phyloP scores from a whole-genome alignment of 2,113 vertebrate species.

The Nothoprocta pentlandii region DNA sequence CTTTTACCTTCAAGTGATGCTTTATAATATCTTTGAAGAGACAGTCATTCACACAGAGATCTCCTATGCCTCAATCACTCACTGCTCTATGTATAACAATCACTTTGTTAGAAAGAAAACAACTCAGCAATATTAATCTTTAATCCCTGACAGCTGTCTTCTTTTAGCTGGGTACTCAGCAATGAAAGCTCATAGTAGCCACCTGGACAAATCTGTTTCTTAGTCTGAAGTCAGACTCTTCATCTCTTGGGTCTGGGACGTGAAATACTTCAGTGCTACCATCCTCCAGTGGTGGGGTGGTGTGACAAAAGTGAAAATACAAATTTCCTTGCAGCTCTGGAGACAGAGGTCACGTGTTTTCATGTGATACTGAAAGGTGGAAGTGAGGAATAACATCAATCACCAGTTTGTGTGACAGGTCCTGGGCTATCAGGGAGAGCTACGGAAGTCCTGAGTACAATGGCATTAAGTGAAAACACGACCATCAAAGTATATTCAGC shows the following conservation, averaged over 20 bases:
- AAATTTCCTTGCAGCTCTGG: not conserved
- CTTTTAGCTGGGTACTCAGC: not conserved
- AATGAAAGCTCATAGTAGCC: not conserved
- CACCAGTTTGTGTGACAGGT: not conserved
- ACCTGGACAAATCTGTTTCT: not conserved
- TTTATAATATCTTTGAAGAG: not conserved
- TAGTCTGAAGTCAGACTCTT: not conserved
- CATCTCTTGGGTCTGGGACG: not conserved
- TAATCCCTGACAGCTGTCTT: not conserved
- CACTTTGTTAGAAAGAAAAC: not conserved
- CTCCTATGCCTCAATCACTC: not conserved
- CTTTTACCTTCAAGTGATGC: not conserved
- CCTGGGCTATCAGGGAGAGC: not conserved
- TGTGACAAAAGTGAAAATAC: not conserved
- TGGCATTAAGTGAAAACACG: not conserved
- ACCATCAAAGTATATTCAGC: not conserved
- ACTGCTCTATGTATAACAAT: not conserved
- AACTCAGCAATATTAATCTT: not conserved
- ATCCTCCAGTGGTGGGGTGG: not conserved
- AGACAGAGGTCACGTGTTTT: not conserved
- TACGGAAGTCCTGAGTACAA: not conserved
- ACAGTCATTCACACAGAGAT: not conserved
- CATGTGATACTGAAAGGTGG: not conserved
- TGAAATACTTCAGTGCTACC: not conserved
- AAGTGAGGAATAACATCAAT: not conserved